A percentile compares a stretch with the other conserved stretches of the same genome.
Conservation (phyloP, 23 tunicate species). For the Halocynthia roretzi region DNA sequence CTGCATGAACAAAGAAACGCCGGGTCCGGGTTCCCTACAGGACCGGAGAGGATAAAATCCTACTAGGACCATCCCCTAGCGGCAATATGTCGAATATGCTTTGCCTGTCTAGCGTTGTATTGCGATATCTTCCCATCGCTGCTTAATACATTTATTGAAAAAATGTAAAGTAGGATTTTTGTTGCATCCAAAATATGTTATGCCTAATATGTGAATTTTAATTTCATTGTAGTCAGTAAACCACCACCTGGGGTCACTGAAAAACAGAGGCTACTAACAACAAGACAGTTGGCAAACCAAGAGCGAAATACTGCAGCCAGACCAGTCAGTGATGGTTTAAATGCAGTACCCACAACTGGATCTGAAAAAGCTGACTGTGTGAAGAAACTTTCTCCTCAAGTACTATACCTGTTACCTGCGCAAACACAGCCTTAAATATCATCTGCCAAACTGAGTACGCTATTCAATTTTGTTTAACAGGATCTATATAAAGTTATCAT, state of each 20-base stretch:
- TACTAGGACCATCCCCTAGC: no score
- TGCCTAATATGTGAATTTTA: background rate
- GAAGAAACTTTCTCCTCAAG: conserved; percentile 66
- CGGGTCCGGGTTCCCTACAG: no score
- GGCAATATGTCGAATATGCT: no score
- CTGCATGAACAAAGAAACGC: no score
- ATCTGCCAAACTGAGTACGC: background rate
- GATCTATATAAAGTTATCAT: conserved; percentile 83
- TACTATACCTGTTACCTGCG: background rate
- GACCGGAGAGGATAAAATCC: no score
- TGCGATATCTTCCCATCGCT: no score
- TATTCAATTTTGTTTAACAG: conserved; percentile 10
- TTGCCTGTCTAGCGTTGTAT: no score
- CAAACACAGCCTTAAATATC: no score
- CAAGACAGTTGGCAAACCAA: conserved; percentile 59
- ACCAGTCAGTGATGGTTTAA: conserved; percentile 80
- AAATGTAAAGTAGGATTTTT: background rate
- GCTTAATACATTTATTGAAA: background rate
- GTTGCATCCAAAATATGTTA: background rate
- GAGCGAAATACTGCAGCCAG: conserved; percentile 50
- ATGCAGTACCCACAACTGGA: conserved; percentile 78
- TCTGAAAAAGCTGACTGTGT: conserved; percentile 65
- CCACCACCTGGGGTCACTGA: conserved; percentile 40
- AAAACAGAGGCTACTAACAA: conserved; percentile 56
- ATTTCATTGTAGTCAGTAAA: conserved; percentile 12